phyloP scores from a whole-genome alignment of 2,113 vertebrate genomes.

The Abramis brama region DNA sequence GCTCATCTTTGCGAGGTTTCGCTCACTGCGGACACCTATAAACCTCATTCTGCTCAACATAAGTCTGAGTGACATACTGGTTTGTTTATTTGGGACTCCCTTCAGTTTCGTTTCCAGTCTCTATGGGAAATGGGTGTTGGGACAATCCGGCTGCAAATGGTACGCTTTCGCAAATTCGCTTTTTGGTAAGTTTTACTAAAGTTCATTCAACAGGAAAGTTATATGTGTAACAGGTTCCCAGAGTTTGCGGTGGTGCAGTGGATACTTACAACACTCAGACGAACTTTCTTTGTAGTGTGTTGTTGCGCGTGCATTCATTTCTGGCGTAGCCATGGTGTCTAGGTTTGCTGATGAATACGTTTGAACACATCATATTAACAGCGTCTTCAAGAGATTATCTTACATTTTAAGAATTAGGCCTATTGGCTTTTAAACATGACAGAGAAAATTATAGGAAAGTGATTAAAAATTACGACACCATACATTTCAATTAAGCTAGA shows the following conservation, averaged over 20 bases:
- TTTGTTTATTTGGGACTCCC: slow-evolving; percentile 74
- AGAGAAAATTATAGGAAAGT: no score
- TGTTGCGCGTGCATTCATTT: background rate
- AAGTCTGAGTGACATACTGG: slow-evolving; percentile 75
- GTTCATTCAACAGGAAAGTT: background rate
- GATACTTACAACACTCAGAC: background rate
- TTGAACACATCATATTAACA: background rate
- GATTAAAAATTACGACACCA: background rate
- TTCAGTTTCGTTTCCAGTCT: slow-evolving; percentile 78
- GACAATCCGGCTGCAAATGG: slow-evolving; percentile 72
- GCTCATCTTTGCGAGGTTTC: slow-evolving; percentile 68
- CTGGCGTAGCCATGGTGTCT: background rate
- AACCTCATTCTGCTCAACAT: slow-evolving; percentile 78
- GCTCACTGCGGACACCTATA: slow-evolving; percentile 73
- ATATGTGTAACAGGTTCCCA: background rate
- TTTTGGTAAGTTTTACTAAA: slow-evolving; percentile 70
- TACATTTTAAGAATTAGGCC: background rate
- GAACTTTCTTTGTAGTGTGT: background rate
- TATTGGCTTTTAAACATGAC: background rate
- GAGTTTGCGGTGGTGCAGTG: background rate
- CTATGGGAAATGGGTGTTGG: slow-evolving; percentile 72
- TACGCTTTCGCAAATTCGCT: slow-evolving; percentile 80
- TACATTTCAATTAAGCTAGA: background rate
- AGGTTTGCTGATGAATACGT: background rate
- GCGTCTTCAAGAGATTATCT: background rate